These are phyloP conservation scores for Luperina testacea DNA, from an alignment of 2,888 invertebrate genomes.

Conservation along the genomic window DNA sequence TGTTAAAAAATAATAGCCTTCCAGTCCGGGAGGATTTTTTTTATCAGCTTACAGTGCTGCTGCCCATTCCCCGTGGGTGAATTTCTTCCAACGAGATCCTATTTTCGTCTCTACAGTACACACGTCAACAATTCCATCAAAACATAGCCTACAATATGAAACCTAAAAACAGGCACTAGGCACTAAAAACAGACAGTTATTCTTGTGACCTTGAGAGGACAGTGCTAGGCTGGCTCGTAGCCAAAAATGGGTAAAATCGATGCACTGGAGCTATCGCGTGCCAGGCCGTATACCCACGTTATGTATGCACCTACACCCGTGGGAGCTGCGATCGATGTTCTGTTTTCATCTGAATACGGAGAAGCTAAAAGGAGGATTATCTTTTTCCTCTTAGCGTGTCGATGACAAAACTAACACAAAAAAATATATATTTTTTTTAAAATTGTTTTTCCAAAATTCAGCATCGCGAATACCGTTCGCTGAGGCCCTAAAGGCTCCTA, in stretches of 20 bases:
- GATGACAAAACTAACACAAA: too few relatives aligned
- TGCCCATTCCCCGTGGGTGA: background rate
- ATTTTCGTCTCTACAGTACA: background rate
- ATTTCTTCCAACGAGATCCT: background rate
- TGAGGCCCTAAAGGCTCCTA: too few relatives aligned
- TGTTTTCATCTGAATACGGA: background rate
- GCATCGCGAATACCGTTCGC: too few relatives aligned
- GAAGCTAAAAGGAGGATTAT: too few relatives aligned
- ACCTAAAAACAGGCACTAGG: conserved; percentile 35
- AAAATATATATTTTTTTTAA: too few relatives aligned
- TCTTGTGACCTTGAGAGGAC: conserved; percentile 53
- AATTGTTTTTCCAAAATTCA: too few relatives aligned
- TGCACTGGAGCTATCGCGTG: conserved; percentile 57
- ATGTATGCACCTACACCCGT: conserved; percentile 31
- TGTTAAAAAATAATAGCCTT: too few relatives aligned
- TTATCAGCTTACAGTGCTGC: background rate
- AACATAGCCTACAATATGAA: conserved; percentile 5
- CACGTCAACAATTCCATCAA: background rate
- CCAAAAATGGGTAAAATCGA: conserved; percentile 67
- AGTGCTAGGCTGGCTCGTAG: conserved; percentile 54
- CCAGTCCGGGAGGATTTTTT: too few relatives aligned
- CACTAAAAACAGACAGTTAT: conserved; percentile 33
- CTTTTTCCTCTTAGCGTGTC: background rate
- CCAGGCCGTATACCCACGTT: conserved; percentile 32
- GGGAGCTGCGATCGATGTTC: conserved; percentile 19